A percentile compares a stretch with the other conserved stretches of the same genome.
Conservation (phyloP, 2,888 invertebrate species). For the Caenorhabditis sp. region DNA sequence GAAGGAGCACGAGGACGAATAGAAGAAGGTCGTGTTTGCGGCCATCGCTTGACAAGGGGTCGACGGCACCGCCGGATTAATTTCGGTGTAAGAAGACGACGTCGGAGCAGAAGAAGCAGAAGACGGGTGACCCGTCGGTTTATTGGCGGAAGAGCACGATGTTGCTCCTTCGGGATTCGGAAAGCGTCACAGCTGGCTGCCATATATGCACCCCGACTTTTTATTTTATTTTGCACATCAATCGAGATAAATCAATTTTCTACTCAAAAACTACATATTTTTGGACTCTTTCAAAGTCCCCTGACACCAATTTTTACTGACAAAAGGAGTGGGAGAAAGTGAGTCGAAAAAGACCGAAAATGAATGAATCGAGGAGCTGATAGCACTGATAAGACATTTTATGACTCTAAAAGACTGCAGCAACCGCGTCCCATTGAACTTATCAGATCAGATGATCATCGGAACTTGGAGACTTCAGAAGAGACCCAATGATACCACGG, state of each 20-base stretch:
- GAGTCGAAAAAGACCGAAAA: slow-evolving; percentile 13
- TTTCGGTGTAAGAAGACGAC: slow-evolving; percentile 5
- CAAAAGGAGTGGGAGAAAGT: slow-evolving; percentile 15
- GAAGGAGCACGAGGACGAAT: not conserved
- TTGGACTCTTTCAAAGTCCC: slow-evolving; percentile 35
- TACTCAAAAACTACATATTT: slow-evolving; percentile 38
- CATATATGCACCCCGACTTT: slow-evolving; percentile 33
- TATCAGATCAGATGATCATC: too few species aligned
- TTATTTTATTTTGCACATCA: slow-evolving; percentile 45
- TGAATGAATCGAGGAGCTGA: not conserved
- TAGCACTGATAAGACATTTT: not conserved
- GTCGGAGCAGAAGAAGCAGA: not conserved
- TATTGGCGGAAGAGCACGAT: not conserved
- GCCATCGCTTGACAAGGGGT: slow-evolving; percentile 14
- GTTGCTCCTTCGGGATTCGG: slow-evolving; percentile 13
- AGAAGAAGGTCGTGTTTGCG: slow-evolving; percentile 37
- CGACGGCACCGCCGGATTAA: slow-evolving; percentile 7
- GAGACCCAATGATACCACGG: not conserved
- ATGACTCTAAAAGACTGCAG: too few species aligned
- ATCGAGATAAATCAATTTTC: slow-evolving; percentile 53
- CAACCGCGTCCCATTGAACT: too few species aligned
- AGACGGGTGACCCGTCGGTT: slow-evolving; percentile 3
- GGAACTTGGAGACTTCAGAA: too few species aligned
- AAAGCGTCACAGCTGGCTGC: slow-evolving; percentile 7
- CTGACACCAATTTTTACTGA: slow-evolving; percentile 47